Evolutionary conservation across 2,113 vertebrate species (phyloP), one percentile per base, ranked within the genome.

Genomic region (Poeciliopsis prolifica): DNA sequence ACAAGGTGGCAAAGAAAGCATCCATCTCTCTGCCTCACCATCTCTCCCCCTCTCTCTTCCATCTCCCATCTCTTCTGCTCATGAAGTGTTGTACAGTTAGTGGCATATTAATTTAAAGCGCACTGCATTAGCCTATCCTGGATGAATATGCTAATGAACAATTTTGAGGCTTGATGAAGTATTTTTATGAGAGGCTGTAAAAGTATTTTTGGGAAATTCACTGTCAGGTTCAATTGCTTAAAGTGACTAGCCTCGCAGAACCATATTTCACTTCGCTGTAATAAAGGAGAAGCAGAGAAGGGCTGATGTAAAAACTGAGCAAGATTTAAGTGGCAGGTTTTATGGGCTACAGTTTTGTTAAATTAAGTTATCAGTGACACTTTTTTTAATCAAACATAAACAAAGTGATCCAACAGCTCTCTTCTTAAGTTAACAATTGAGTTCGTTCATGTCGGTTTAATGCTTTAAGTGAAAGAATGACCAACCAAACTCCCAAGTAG

Each of bases 111-210:
- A 90, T 92, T 85, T 90, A 90, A 86, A 89, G 75, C 75, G 86
- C 80, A 88, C 83, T 74, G 81, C 87, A 85, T 82, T 79, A 68
- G 86, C 82, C 86, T 78, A 83, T 87, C 82, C 29, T 44, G 48
- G 75, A 54, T 82, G 90, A 88, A 91, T 92, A 92, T 92, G 88
- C 87, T 92, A 91, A 94, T 93, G 87, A 91, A 88, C 85, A 84
- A 87, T 91, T 90, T 91, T 87, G 79, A 90, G 79, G 78, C 83
- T 79, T 87, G 87, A 91, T 87, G 90, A 89, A 89, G 75, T 87
- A 84, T 85, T 92, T 58, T 90, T 90, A 90, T 15, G 75, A 92
- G 84, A 65, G 51, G 78, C 84, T 81, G 85, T 90, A 82, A 92
- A 91, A 84, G 87, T 85, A 88, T 88, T 93, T 90, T 88, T 42